Evolutionary conservation across 2,888 invertebrate genomes (phyloP), one percentile per base, ranked within the genome.

Genomic region (Drosophila fungiperda): DNA sequence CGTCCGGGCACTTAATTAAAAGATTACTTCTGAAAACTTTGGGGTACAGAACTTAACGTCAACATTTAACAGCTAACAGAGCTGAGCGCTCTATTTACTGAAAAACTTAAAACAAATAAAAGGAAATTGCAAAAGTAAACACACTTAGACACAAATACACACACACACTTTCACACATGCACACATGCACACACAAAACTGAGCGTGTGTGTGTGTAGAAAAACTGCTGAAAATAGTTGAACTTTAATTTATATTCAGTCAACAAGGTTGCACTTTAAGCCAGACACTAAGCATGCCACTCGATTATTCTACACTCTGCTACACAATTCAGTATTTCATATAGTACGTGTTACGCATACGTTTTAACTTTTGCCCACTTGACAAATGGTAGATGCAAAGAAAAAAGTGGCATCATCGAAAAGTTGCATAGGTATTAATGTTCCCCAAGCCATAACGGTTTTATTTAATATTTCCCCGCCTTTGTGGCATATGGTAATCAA

Each of bases 61-160:
- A 89, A 83, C 87, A 82, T 54, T 60, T 61, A 88, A 61, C 72
- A 77, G 66, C 42, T 42, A 58, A 40, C 12, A 35, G 5, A 45
- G 55, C 36, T 53, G 66, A 66, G 78, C 50, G 67, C 61, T 52
- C 66, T 89, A 83, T 89, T 89, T 89, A 85, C 83, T 58, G 55
- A 73, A 78, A 74, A 87, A 89, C 88, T 87, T 89, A 76, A 80
- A 82, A 72, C 80, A 88, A 87, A 87, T 89, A 88, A 71, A 70
- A 73, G 90, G 74, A 90, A 90, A 90, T 87, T 87, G 82, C 79
- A 70, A 78, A 90, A 82, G 90, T 76, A 87, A 90, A 90, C 87
- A 87, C 84, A 88, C 87, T 89, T 85, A 69, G 70, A 58, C 68
- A 70, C 69, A 88, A 59, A 74, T 57, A 60, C 48, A 65, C 40